Conservation (phyloP, 1,140 invertebrate genomes). For the Alviniconcha marisindica region DNA sequence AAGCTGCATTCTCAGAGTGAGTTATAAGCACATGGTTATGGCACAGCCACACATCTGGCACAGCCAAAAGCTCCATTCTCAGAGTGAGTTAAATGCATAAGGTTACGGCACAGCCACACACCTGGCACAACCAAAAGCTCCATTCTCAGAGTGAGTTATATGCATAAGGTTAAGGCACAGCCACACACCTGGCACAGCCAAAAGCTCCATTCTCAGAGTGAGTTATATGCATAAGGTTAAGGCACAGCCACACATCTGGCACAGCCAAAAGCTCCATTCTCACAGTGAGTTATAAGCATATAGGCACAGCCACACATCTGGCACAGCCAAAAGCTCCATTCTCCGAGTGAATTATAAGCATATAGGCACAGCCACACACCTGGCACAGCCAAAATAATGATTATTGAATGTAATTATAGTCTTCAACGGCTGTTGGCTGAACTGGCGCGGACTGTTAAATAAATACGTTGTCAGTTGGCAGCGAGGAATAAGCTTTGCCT, state of each 20-base stretch:
- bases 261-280: conserved; percentile 4
- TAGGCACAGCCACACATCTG: neutral
- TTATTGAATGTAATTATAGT: neutral
- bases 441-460: neutral
- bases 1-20: neutral
- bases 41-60: conserved; percentile 24
- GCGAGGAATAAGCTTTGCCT: too few relatives aligned
- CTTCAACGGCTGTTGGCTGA: neutral
- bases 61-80: conserved; percentile 1
- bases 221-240: too few relatives aligned
- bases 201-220: too few relatives aligned
- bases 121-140: neutral
- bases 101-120: neutral
- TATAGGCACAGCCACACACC: too few relatives aligned
- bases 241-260: conserved; percentile 50
- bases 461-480: neutral
- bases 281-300: neutral
- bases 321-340: conserved; percentile 31
- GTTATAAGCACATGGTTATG: neutral
- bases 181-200: too few relatives aligned
- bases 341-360: neutral
- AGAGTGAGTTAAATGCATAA: neutral
- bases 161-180: too few relatives aligned
- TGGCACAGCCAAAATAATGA: neutral
- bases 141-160: too few relatives aligned